Evolutionary conservation across 2,888 invertebrate species (phyloP).

Genomic region (Tanypteryx hageni): DNA sequence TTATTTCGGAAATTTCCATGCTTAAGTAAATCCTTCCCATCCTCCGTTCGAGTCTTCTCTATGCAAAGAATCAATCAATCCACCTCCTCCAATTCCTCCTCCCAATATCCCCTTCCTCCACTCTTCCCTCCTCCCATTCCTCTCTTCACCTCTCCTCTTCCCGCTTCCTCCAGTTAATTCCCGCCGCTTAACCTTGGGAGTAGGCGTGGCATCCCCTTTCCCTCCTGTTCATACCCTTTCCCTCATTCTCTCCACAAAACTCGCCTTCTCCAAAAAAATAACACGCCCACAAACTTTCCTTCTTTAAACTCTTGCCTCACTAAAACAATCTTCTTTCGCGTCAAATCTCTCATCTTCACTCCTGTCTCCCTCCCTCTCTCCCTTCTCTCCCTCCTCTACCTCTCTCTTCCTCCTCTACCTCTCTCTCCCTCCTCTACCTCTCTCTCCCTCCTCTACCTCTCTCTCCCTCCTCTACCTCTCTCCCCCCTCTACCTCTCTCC

Average conservation of each 20-base stretch:
- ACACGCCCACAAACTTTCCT: not conserved
- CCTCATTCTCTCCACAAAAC: not conserved
- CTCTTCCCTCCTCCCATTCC: not conserved
- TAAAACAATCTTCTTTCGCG: not conserved
- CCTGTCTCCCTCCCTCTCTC: not conserved
- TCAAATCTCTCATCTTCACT: not conserved
- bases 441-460: not conserved
- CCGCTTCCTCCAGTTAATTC: not conserved
- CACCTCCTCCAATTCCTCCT: not conserved
- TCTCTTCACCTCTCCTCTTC: not conserved
- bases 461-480: not conserved
- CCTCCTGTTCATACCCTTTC: not conserved
- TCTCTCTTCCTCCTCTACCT: conserved; percentile 4
- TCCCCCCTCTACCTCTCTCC: not conserved
- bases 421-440: not conserved
- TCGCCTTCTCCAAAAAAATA: not conserved
- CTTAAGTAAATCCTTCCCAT: too few species aligned
- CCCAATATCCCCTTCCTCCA: not conserved
- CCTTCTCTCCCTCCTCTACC: not conserved
- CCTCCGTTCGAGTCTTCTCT: not conserved
- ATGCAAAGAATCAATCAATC: not conserved
- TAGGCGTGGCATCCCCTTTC: not conserved
- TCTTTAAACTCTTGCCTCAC: not conserved
- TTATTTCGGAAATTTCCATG: too few species aligned
- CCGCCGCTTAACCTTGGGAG: not conserved